phyloP scores from a whole-genome alignment of 1,140 invertebrate genomes.

The Phymastichus coffea region DNA sequence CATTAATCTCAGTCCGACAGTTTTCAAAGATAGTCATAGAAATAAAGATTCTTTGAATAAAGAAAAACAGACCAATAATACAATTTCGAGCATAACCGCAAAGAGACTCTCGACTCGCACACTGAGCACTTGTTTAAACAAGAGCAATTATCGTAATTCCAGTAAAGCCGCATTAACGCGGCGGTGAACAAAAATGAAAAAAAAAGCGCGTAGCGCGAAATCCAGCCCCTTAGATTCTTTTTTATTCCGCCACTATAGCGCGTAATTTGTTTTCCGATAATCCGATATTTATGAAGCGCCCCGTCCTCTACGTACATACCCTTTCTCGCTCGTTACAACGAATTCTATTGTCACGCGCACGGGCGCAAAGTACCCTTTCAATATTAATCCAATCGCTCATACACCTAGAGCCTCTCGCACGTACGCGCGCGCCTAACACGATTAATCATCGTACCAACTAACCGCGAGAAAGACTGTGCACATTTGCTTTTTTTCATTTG shows the following conservation, averaged over 20 bases:
- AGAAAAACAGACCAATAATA: no score
- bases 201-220: no score
- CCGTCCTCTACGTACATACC: background rate
- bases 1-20: no score
- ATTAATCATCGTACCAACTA: no score
- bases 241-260: background rate
- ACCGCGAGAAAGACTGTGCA: no score
- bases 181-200: background rate
- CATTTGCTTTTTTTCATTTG: background rate
- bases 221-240: background rate
- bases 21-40: no score
- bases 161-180: background rate
- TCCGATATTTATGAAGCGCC: slow-evolving; percentile 11
- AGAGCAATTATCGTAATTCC: background rate
- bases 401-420: background rate
- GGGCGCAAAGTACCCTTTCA: background rate
- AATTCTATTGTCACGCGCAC: slow-evolving; percentile 12
- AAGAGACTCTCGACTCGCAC: no score
- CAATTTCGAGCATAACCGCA: no score
- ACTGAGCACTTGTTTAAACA: background rate
- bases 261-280: slow-evolving; percentile 19
- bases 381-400: slow-evolving; percentile 17
- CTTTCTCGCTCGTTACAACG: background rate
- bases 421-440: background rate
- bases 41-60: no score